Evolutionary conservation across 2,113 vertebrate genomes (phyloP), one percentile per base, ranked within the genome.

Genomic region (Phoenicopterus ruber): DNA sequence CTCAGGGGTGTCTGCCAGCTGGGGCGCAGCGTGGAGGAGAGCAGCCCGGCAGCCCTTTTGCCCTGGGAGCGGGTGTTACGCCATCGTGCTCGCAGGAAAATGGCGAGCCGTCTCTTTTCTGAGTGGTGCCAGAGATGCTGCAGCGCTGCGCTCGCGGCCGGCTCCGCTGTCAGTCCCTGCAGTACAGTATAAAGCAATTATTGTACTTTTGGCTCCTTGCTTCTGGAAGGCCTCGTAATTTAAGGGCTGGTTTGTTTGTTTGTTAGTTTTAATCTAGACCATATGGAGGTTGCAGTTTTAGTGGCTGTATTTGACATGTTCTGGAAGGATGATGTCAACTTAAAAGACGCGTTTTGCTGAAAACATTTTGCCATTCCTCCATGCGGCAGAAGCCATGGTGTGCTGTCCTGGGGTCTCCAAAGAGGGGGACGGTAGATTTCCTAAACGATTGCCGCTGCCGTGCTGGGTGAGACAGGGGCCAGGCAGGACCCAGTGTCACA

Each of bases 241-340:
- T 71, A 93, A 86, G 73, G 91, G 61, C 65, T 91, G 65, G 38
- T 74, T 96, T 81, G 91, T 92, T 95, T 82, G 84, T 96, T 96
- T 94, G 86, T 91, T 95, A 10, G 38, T 91, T 95, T 94, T 97
- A 96, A 95, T 94, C 59, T 81, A 84, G 88, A 86, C 88, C 88
- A 76, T 74, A 67, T 76, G 88, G 54, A 69, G 29, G 31, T 19
- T 94, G 32, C 49, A n/a, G 36, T 74, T 93, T 91, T 74, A 94
- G 86, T 66, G 73, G 69, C 88, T 90, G 72, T 26, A 20, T 90
- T 90, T 86, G 50, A 92, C 26, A 28, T 92, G 55, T 83, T 90
- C 89, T 91, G 83, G 78, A 73, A 92, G 77, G 73, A 86, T 79
- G 80, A 86, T 86, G 82, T 86, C 86, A 67, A 24, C 40, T 89